Percentiles rank a stretch among this genome's conserved stretches.
Evolutionary conservation across 2,888 invertebrate genomes (phyloP).

Genomic region (Lasioglossum morio): DNA sequence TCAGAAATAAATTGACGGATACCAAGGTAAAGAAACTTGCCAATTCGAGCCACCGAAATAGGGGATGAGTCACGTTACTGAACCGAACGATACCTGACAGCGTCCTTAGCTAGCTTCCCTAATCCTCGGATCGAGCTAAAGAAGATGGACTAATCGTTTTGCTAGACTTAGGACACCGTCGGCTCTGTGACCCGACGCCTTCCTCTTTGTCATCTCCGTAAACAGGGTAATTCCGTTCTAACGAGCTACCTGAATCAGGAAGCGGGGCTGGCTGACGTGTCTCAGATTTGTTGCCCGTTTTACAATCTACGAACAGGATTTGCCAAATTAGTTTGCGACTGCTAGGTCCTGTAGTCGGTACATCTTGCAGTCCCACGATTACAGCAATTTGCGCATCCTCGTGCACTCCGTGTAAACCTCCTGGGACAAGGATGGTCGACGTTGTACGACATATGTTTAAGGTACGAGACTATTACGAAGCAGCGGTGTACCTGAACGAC

Average conservation of each 20-base stretch:
- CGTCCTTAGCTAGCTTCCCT: not conserved
- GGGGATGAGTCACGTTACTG: not conserved
- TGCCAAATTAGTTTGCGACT: not conserved
- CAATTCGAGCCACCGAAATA: constrained; percentile 24
- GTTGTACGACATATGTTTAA: not conserved
- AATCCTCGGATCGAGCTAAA: not conserved
- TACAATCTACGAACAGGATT: not conserved
- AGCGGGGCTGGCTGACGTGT: not conserved
- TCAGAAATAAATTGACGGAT: constrained; percentile 10
- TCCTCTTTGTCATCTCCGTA: not conserved
- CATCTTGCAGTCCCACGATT: not conserved
- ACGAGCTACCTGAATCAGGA: not conserved
- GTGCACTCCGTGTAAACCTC: not conserved
- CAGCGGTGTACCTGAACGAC: no score
- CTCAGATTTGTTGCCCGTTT: not conserved
- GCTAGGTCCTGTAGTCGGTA: not conserved
- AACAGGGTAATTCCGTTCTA: not conserved
- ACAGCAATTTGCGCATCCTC: not conserved
- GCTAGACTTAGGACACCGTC: not conserved
- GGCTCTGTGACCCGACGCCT: not conserved
- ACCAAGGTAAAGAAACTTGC: not conserved
- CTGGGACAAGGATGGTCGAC: not conserved
- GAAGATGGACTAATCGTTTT: not conserved
- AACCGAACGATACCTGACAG: not conserved
- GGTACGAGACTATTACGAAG: not conserved